Evolutionary conservation across 2,888 invertebrate genomes (phyloP).

Genomic region (Drosophila nr. fundita): DNA sequence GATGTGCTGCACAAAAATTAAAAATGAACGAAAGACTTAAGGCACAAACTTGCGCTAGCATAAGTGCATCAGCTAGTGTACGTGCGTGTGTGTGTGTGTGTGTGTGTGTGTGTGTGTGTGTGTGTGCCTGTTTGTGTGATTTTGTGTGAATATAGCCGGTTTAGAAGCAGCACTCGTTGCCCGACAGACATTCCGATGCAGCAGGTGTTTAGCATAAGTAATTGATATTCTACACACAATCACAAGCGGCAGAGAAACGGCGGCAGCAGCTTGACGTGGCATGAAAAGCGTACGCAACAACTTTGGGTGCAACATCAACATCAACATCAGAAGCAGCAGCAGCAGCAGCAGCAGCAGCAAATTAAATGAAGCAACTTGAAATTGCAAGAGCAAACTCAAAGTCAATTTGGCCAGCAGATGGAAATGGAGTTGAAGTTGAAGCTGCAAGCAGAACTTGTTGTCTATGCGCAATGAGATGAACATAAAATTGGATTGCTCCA

Average conservation of each 20-base stretch:
- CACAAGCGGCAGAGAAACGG: conserved; percentile 33
- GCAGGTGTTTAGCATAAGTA: conserved; percentile 85
- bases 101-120: conserved; percentile 3
- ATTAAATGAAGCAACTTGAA: conserved; percentile 69
- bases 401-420: conserved; percentile 34
- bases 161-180: conserved; percentile 67
- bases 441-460: conserved; percentile 19
- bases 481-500: conserved; percentile 50
- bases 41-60: conserved; percentile 66
- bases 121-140: conserved; percentile 3
- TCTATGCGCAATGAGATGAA: conserved; percentile 28
- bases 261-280: conserved; percentile 41
- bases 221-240: conserved; percentile 84
- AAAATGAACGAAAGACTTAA: conserved; percentile 71
- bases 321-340: conserved; percentile 21
- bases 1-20: conserved; percentile 12
- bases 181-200: conserved; percentile 83
- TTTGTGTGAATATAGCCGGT: conserved; percentile 48
- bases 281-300: conserved; percentile 51
- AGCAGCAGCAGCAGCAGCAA: conserved; percentile 38
- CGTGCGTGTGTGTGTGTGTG: conserved; percentile 2
- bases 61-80: conserved; percentile 20
- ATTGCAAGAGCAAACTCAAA: conserved; percentile 57
- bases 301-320: conserved; percentile 39
- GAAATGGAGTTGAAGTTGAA: conserved; percentile 16